Base-by-base conservation (phyloP, 2,113 vertebrate species). In the Thunnus thynnus region DNA sequence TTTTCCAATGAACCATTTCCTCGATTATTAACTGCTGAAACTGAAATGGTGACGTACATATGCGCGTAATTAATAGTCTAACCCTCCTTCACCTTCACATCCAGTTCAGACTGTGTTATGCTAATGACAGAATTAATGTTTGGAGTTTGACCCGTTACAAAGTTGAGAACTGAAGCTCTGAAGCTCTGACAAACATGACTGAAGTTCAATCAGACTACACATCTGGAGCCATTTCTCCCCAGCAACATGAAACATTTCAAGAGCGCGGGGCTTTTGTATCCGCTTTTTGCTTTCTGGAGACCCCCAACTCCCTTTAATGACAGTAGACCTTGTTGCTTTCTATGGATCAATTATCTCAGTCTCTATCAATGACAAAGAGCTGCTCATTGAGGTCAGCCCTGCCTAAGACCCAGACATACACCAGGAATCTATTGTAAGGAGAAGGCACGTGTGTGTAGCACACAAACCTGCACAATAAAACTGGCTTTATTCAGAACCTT, bases 281-380 rank as follows among this genome's bases (percentile, higher is more conserved):
- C 72, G 62, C 60, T 72, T 78, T 36, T 67, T 41, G 16, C 64
- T 83, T 80, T 84, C 66, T 80, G 78, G 70, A 79, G 80, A 83
- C 75, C 80, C 80, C 71, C 75, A 58, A 64, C 76, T 75, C 74
- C 58, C 70, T 81, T 82, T 71, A 90, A 88, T 63, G 79, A 91
- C 88, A 87, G 89, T 77, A 90, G 80, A 90, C 83, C 81, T 41
- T 87, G 86, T 89, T 67, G 76, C 76, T 91, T 82, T 87, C 72
- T 63, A 79, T 87, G 67, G 84, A 91, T 93, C 89, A 91, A 92
- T 95, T 93, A 92, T 93, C 90, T 93, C 85, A 77, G 86, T 85
- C 86, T 90, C 91, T 55, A 89, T 89, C 78, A 89, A 66, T 84
- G 82, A 94, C 89, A 94, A 92, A 93, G 85, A 81, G 72, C 64